Base-by-base conservation (phyloP, 92 coral and sea anemone genomes). In the Phenganax stokvisi region DNA sequence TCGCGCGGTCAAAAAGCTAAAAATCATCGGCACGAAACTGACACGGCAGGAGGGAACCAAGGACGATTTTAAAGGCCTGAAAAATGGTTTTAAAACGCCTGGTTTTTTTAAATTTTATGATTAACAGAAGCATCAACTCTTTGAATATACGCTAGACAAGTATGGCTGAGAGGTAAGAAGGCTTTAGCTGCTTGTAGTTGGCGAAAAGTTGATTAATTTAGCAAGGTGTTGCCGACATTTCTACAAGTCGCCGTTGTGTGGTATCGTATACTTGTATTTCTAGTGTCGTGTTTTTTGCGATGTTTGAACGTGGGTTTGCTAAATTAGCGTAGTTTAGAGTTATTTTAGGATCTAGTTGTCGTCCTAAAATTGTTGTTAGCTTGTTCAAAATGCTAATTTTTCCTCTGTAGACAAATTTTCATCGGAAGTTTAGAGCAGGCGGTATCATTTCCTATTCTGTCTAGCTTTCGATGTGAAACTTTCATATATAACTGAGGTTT, bases 151-250 rank as follows among this genome's bases (percentile, higher is more conserved):
- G 51, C 10, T 76, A 10, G 70, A 4, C 55, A 1, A 76, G 16
- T 29, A 76, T 76, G 81, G 81, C 69, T 9, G 81, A 76, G 30
- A 76, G 81, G 81, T 76, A 76, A 2, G 81, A 30, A 1, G 2
- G 11, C 0, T 37, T 58, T 76, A 25, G 28, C 58, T 1, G 57
- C 58, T 7, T 64, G 27, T 64, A 28, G 31, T 68, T 68, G 73
- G 30, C 2, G 15, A 28, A 27, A 76, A 31, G 60, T n/a, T 13
- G 73, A 6, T 10, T 12, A 12, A n/a, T 10, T 37, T 30, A 30
- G 73, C 16, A 68, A 68, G 73, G 73, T 68, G 73, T 68, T 68
- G 73, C 47, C 73, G 13, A 37, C 47, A 37, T 37, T 20, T 10
- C 3, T 28, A 64, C 70, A 10, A 53, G 31, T 0, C 47, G 31